A percentile compares a stretch with the other conserved stretches of the same genome.
Evolutionary conservation across 2,113 vertebrate genomes (phyloP).

Genomic region (Leptosomus discolor): DNA sequence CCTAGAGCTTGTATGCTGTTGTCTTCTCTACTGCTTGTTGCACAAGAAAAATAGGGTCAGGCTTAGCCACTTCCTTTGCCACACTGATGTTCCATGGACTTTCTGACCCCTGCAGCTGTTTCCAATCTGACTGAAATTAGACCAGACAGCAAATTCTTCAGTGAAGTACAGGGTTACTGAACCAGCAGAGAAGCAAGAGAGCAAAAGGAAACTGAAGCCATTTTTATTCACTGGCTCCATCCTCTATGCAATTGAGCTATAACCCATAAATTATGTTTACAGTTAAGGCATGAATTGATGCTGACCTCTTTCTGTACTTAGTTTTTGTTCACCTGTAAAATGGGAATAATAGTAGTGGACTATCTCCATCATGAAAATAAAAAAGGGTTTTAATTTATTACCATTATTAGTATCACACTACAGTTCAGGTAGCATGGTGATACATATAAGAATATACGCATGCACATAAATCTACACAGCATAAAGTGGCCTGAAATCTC

Average conservation of each 20-base stretch:
- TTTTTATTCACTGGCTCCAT: background rate
- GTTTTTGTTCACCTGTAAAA: background rate
- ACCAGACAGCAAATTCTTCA: constrained; percentile 29
- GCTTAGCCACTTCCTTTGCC: background rate
- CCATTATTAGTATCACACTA: background rate
- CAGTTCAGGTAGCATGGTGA: background rate
- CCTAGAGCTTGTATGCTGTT: background rate
- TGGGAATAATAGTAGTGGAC: background rate
- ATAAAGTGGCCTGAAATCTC: background rate
- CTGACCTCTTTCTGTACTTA: background rate
- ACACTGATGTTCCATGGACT: background rate
- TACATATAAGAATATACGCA: background rate
- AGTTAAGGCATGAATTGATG: background rate
- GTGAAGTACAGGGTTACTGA: constrained; percentile 3
- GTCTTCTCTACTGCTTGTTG: background rate
- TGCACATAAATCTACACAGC: background rate
- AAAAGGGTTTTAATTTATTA: background rate
- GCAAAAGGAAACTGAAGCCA: background rate
- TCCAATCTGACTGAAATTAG: constrained; percentile 23
- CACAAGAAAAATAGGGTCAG: background rate
- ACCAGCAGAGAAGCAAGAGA: background rate
- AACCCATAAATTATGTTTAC: background rate
- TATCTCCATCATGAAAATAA: background rate
- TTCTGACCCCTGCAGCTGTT: constrained; percentile 26
- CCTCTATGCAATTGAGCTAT: background rate